Evolutionary conservation across 2,797 vertebrate species (phyloP), one percentile per base, ranked within the genome.

Genomic region (Tachyglossus aculeatus): DNA sequence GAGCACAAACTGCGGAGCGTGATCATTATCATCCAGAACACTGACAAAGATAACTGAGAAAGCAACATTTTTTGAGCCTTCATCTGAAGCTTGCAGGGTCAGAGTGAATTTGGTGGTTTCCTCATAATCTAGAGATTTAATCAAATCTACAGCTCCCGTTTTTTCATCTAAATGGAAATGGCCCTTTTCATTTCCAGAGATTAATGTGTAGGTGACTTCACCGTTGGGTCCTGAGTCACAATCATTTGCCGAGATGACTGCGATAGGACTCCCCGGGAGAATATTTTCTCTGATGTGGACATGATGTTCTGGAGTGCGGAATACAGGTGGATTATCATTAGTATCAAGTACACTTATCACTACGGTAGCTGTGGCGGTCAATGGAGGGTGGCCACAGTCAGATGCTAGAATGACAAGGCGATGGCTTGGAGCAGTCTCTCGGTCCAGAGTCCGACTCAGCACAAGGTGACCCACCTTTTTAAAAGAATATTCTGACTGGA

Each of bases 21-120:
- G 94, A 81, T 99, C 96, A n/a, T 99, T 98, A 56, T 96, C 96
- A 68, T 99, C 97, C 47, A 96, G 81, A 53, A 99, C 51, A 0
- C 56, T 88, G 55, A 99, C 48, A 24, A 84, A 88, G 59, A 98
- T 85, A 40, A 93, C 52, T 1, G 96, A 84, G 70, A 98, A 97
- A 52, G 94, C 92, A 29, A 86, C 78, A 8, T 96, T 93, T 27
- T 88, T 86, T 56, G 83, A 71, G 66, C 85, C 90, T 9, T 90
- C 88, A 76, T 98, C 95, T 0, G 90, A 91, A 19, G 95, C 97
- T 87, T 90, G 93, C 69, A 99, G 71, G 15, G 94, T 93, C 73
- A 99, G 87, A 32, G 83, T 90, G 61, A 97, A 96, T 71, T 91
- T 91, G 7, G 58, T 38, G 0, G 86, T 92, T 67, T 96, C 92